Base-by-base conservation (phyloP, 2,797 vertebrate genomes). In the Melanotaenia nigrans region DNA sequence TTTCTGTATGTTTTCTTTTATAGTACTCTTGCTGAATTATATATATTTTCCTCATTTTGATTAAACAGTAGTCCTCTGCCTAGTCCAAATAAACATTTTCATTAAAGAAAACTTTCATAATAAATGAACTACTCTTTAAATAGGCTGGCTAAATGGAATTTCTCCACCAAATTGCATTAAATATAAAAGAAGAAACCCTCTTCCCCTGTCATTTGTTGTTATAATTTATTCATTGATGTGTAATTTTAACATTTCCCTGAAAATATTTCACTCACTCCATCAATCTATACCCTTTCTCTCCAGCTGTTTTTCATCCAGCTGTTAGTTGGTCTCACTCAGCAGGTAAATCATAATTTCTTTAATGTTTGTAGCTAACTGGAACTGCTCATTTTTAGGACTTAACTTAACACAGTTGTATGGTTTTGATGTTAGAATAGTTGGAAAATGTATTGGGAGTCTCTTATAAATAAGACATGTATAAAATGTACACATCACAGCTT, bases 281-380 rank as follows among this genome's bases (percentile, higher is more conserved):
- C 6, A 47, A 30, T 76, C 7, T 84, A 22, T 22, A 10, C 3
- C 20, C 47, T 83, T 42, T 69, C 32, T 78, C 77, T 62, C 24
- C 73, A 98, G 97, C 86, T 97, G 25, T 96, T 98, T 88, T 93
- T 98, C 67, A 95, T 85, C 55, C 96, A 98, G 94, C 82, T 97
- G 65, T 87, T 96, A 82, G 95, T 98, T 66, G 95, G 93, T 74
- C 93, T 97, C 77, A 96, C 96, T 71, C 97, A 98, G 82, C 97
- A 98, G 96, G 97, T 97, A 89, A 1, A 4, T 5, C 30, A 22
- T 47, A 4, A 28, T 45, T 5, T 49, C 45, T 49, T 47, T n/a
- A n/a, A 49, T 49, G 45, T 49, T 49, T 49, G 8, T 3, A 22
- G 45, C 45, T 9, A 9, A 45, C 18, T 20, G 2, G 7, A 20